Evolutionary conservation across 2,797 vertebrate species (phyloP).

Genomic region (Falco rusticolus): DNA sequence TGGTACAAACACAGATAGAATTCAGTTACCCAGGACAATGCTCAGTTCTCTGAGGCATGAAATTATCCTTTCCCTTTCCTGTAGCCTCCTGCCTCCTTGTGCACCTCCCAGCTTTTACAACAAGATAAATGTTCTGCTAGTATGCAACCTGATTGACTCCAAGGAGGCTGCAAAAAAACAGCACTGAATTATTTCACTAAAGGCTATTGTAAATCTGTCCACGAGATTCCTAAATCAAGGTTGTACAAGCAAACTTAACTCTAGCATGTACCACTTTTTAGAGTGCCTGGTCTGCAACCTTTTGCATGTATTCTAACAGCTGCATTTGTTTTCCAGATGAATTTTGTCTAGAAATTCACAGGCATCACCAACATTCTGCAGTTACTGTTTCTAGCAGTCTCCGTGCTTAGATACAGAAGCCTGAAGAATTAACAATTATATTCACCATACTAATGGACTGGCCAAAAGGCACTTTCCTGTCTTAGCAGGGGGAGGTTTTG

Average conservation of each 20-base stretch:
- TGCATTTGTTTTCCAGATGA: not conserved
- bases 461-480: not conserved
- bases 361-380: not conserved
- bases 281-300: not conserved
- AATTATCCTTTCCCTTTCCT: not conserved
- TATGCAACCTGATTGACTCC: not conserved
- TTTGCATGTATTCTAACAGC: not conserved
- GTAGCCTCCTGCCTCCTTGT: not conserved
- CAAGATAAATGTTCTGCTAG: not conserved
- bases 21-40: not conserved
- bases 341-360: not conserved
- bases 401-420: not conserved
- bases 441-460: not conserved
- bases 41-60: not conserved
- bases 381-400: not conserved
- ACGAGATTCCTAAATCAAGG: not conserved
- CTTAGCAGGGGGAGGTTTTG: not conserved
- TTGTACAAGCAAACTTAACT: not conserved
- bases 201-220: not conserved
- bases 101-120: not conserved
- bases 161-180: not conserved
- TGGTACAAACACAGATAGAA: not conserved
- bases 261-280: not conserved
- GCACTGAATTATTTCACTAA: not conserved
- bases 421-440: not conserved